A percentile compares a stretch with the other conserved stretches of the same genome.
Evolutionary conservation across 2,888 invertebrate species (phyloP).

Genomic region (Drosophila lutescens): DNA sequence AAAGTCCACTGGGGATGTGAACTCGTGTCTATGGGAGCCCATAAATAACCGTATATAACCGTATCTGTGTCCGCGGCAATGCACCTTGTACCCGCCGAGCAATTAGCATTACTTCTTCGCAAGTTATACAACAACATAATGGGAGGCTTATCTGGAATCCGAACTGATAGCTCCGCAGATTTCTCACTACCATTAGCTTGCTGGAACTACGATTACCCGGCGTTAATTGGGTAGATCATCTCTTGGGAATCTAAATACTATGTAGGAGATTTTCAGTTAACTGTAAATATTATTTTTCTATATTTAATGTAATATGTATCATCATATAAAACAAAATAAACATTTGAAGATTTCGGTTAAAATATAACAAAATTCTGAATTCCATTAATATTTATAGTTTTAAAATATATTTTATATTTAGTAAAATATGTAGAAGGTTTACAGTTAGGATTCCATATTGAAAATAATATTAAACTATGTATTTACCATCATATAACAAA

Average conservation of each 20-base stretch:
- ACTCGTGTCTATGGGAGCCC: conserved; percentile 40
- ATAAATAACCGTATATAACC: conserved; percentile 70
- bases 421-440: too few relatives aligned
- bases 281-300: neutral
- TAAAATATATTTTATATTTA: too few relatives aligned
- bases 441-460: too few relatives aligned
- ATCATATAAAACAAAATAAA: too few relatives aligned
- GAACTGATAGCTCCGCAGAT: neutral
- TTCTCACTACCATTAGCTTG: neutral
- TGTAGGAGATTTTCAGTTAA: neutral
- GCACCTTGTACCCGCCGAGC: conserved; percentile 63
- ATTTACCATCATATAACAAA: too few relatives aligned
- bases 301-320: too few relatives aligned
- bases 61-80: conserved; percentile 40
- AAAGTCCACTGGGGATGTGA: conserved; percentile 63
- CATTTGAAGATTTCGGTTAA: too few relatives aligned
- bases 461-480: too few relatives aligned
- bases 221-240: neutral
- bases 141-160: conserved; percentile 5
- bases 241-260: neutral
- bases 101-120: conserved; percentile 12
- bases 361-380: too few relatives aligned
- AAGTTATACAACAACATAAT: conserved; percentile 32
- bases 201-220: conserved; percentile 4
- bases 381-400: too few relatives aligned